Evolutionary conservation across 2,113 vertebrate species (phyloP).

Genomic region (Petrocephalus microphthalmus): DNA sequence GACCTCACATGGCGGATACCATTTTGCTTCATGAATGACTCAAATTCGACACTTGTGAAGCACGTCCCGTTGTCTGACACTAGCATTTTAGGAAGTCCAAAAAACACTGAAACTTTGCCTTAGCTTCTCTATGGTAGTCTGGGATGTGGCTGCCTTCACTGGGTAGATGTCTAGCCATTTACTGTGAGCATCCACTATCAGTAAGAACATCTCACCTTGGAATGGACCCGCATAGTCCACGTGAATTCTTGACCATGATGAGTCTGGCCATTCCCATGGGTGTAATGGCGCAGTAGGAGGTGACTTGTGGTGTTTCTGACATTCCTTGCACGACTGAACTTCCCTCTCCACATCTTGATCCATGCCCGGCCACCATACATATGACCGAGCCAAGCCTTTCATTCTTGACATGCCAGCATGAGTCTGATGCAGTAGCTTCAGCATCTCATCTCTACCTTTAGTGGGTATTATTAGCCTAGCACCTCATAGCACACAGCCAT

Average conservation of each 20-base stretch:
- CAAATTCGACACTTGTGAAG: conserved; percentile 12
- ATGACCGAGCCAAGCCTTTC: conserved; percentile 34
- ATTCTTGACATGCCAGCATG: conserved; percentile 27
- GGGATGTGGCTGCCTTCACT: not conserved
- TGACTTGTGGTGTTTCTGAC: conserved; percentile 20
- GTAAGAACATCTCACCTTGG: conserved; percentile 21
- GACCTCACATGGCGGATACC: conserved; percentile 27
- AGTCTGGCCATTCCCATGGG: conserved; percentile 21
- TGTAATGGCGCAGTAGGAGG: conserved; percentile 6
- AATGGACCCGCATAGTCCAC: conserved; percentile 24
- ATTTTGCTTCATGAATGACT: conserved; percentile 21
- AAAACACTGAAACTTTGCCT: conserved; percentile 12
- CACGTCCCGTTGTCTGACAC: conserved; percentile 21
- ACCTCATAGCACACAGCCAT: conserved; percentile 10
- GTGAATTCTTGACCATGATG: conserved; percentile 23
- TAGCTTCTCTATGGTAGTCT: conserved; percentile 23
- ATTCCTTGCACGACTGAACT: conserved; percentile 12
- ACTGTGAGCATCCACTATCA: conserved; percentile 20
- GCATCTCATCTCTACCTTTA: not conserved
- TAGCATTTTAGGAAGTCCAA: conserved; percentile 15
- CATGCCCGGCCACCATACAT: conserved; percentile 40
- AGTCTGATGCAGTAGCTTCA: not conserved
- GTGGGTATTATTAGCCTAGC: not conserved
- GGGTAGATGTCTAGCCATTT: conserved; percentile 26
- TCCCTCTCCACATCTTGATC: conserved; percentile 23